Evolutionary conservation across 2,113 vertebrate species (phyloP), one percentile per base, ranked within the genome.

Genomic region (Scomber japonicus): DNA sequence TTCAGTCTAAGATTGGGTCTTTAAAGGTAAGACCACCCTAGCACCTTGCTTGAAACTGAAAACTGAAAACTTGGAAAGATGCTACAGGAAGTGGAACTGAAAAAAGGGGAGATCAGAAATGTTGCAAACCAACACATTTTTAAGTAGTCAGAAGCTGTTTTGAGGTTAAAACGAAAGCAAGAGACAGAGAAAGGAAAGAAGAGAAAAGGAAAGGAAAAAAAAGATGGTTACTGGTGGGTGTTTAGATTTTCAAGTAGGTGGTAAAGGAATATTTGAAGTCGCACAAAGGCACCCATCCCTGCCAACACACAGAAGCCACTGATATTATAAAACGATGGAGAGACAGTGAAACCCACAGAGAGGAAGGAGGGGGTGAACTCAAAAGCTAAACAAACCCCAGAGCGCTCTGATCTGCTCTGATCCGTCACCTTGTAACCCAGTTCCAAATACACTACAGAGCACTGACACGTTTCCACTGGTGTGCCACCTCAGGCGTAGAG

Each of bases 391-490:
- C n/a, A 81, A 80, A 78, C 40, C 73, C 61, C 48, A 31, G 30
- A 60, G 56, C 27, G 4, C 59, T 48, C 48, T 46, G 55, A 78
- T 71, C 70, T 44, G 64, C 65, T 80, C 71, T 64, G 64, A 57
- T 85, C 76, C 48, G 50, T 75, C 79, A 75, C 79, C 80, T 78
- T 85, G 82, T 85, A 75, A 80, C 60, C 84, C 75, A 82, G 73
- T 51, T 85, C 57, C 56, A 76, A 64, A 80, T 72, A 56, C 87
- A 64, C 70, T 4, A 46, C 71, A 71, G 68, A 82, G 74, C 59
- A 6, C 50, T 63, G 78, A 84, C 81, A 72, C 55, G 70, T 62
- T 75, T 81, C 73, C 76, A 50, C 67, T 11, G 75, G 60, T 80
- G 83, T 59, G 65, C 75, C 68, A 82, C 82, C 82, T 78, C 76